Percentiles rank a stretch among this genome's conserved stretches.
Evolutionary conservation across 2,888 invertebrate species (phyloP).

Genomic region (Clunio marinus): DNA sequence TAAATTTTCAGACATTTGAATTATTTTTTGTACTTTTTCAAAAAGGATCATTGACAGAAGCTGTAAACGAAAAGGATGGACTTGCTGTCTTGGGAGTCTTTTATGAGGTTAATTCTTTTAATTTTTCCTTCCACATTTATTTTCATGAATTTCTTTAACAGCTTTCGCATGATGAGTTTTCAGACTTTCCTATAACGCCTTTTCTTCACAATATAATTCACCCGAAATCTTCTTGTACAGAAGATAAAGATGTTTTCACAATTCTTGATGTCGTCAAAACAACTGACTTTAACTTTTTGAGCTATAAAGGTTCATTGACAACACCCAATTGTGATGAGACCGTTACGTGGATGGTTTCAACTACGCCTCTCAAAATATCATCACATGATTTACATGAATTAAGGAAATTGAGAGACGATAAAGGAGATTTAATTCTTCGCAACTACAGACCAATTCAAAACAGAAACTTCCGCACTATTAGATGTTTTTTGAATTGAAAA

Average conservation of each 20-base stretch:
- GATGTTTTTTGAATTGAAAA: too few species aligned
- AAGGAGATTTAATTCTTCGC: background rate
- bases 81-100: conserved; percentile 23
- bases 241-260: conserved; percentile 1
- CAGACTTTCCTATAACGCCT: background rate
- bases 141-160: too few species aligned
- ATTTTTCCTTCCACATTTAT: background rate
- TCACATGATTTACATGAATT: conserved; percentile 2
- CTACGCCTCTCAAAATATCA: background rate
- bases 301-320: conserved; percentile 17
- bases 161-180: background rate
- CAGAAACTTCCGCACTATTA: too few species aligned
- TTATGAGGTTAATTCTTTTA: conserved; percentile 8
- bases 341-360: conserved; percentile 22
- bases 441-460: conserved; percentile 25
- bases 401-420: conserved; percentile 15
- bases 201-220: background rate
- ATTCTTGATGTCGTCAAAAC: conserved; percentile 14
- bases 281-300: background rate
- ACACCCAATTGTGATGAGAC: conserved; percentile 26
- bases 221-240: background rate
- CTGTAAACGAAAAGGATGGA: background rate
- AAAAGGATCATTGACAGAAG: background rate
- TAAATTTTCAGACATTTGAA: background rate
- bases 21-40: too few species aligned